A percentile compares a stretch with the other conserved stretches of the same genome.
Conservation (phyloP, 2,797 vertebrate genomes). For the Epinephelus awoara region DNA sequence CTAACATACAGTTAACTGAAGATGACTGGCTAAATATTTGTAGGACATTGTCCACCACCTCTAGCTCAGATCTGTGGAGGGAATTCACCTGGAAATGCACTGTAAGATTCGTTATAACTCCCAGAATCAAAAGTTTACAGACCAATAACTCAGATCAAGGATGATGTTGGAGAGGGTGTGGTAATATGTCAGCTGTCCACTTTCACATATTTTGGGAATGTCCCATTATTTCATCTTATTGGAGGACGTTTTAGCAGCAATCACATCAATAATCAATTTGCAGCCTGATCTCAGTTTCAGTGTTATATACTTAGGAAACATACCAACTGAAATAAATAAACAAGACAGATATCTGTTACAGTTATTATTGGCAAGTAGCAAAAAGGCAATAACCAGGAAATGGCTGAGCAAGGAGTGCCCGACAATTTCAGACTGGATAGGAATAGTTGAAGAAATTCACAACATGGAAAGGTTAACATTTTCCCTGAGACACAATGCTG, state of each 20-base stretch:
- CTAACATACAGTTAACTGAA: too few species aligned
- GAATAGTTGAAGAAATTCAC: neutral
- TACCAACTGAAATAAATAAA: neutral
- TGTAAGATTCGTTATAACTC: neutral
- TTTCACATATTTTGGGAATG: constrained; percentile 17
- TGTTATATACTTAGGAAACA: neutral
- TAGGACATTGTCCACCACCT: neutral
- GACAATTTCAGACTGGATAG: neutral
- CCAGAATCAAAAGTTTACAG: neutral
- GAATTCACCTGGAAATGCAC: neutral
- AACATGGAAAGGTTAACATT: neutral
- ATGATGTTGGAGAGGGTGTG: neutral
- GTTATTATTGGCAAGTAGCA: neutral
- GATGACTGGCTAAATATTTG: neutral
- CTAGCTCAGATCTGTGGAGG: neutral
- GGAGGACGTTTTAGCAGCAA: neutral
- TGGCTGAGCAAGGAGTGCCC: neutral
- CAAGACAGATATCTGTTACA: constrained; percentile 10
- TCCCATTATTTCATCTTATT: neutral
- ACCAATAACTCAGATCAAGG: neutral
- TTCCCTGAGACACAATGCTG: neutral
- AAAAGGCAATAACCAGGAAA: constrained; percentile 27
- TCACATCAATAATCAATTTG: too few species aligned
- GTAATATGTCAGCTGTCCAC: neutral
- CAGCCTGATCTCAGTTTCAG: too few species aligned